Evolutionary conservation across 2,113 vertebrate genomes (phyloP).

Genomic region (Pseudorectes ferrugineus): DNA sequence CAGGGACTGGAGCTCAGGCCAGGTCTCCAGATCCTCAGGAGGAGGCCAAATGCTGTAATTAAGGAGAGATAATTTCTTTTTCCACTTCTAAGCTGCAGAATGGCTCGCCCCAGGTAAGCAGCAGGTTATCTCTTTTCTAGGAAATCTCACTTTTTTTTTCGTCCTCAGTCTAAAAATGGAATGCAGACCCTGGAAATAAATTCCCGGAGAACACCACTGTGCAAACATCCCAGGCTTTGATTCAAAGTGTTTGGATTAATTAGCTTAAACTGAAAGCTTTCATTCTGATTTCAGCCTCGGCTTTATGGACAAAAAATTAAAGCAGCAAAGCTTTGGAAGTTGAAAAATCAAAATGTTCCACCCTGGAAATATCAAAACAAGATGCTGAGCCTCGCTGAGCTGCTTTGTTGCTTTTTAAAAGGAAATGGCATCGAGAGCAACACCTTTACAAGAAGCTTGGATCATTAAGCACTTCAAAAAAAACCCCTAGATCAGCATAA

Average conservation of each 20-base stretch:
- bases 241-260: slow-evolving; percentile 58
- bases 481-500: background rate
- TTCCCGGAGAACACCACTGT: slow-evolving; percentile 37
- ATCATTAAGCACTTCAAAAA: slow-evolving; percentile 17
- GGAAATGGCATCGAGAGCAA: background rate
- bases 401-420: slow-evolving; percentile 39
- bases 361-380: slow-evolving; percentile 38
- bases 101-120: background rate
- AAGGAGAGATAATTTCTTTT: background rate
- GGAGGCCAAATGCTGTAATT: background rate
- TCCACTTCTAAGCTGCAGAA: background rate
- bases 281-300: background rate
- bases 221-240: slow-evolving; percentile 30
- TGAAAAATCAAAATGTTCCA: slow-evolving; percentile 42
- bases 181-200: slow-evolving; percentile 32
- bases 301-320: slow-evolving; percentile 2
- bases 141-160: background rate
- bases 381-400: background rate
- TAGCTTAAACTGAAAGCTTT: slow-evolving; percentile 55
- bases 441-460: slow-evolving; percentile 14
- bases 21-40: background rate
- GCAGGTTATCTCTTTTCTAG: slow-evolving; percentile 3
- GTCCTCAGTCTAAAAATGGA: background rate
- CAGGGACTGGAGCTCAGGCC: background rate
- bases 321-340: slow-evolving; percentile 31